Base-by-base conservation (phyloP, 2,888 invertebrate species). In the Rhagonycha lutea region DNA sequence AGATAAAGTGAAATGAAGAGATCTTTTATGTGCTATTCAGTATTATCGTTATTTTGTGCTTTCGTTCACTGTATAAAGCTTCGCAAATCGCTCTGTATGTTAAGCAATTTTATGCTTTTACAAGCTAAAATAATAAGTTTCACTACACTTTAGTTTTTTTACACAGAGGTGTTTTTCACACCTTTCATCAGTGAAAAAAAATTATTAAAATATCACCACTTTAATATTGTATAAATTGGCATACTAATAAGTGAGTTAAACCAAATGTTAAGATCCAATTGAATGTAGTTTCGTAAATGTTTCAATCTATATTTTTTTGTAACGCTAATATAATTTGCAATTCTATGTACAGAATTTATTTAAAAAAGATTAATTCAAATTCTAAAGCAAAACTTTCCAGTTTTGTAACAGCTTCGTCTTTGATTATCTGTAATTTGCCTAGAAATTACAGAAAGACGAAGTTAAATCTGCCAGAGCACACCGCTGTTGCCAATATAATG, bases 401-500 rank as follows among this genome's bases (percentile, higher is more conserved):
- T 47, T 47, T 71, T 63, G 65, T 29, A 62, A 63, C 24, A 67
- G 63, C 32, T 69, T 73, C 10, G n/a, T 26, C 24, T 74, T 70
- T 74, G 74, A 70, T 74, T 62, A 24, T 62, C 23, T 65, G 69
- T 74, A 74, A 74, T 74, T 63, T 24, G 29, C 70, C 29, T 73
- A 60, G 32, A 62, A 74, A 74, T 70, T 63, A 26, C 69, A 14
- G 65, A 23, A 67, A 70, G 70, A 65, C 67, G 70, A 63, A 73
- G 68, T 73, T 61, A 73, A 73, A 73, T 73, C 69, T 73, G 62
- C 70, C 62, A 62, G 67, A 70, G 74, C 74, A 70, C 74, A 70
- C 74, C 74, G 61, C 67, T 69, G 69, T 47, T 74, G 74, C 74
- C 74, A 70, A 74, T 74, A 74, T 74, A 74, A 74, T 74, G 74